A percentile compares a stretch with the other conserved stretches of the same genome.
Conservation (phyloP, 2,797 vertebrate species). For the Columba guinea region DNA sequence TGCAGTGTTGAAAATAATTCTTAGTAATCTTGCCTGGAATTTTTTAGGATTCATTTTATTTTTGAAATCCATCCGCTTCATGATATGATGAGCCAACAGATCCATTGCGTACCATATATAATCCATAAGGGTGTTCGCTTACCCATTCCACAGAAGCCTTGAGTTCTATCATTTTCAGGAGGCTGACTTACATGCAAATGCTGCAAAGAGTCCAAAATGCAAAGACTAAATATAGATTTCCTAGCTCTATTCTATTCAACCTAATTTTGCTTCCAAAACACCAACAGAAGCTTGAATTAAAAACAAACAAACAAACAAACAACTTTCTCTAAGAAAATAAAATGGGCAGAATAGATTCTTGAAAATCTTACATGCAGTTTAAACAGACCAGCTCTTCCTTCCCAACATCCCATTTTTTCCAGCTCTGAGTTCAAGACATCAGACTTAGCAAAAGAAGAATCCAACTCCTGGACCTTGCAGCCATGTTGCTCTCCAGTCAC, state of each 20-base stretch:
- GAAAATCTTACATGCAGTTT: not conserved
- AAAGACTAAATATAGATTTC: not conserved
- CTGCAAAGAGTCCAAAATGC: not conserved
- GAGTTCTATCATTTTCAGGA: not conserved
- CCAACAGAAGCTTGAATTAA: not conserved
- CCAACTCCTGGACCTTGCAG: not conserved
- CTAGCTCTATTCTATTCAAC: not conserved
- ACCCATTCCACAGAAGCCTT: not conserved
- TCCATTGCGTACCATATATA: not conserved
- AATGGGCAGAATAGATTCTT: not conserved
- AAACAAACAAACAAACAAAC: no score
- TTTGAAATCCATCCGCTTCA: not conserved
- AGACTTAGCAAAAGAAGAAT: not conserved
- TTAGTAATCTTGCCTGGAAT: not conserved
- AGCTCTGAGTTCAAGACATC: not conserved
- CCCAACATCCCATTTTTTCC: rapidly evolving
- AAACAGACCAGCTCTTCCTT: not conserved
- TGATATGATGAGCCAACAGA: not conserved
- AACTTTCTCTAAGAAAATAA: not conserved
- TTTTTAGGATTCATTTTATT: not conserved
- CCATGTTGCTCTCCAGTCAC: not conserved
- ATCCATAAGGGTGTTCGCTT: not conserved
- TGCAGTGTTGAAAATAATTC: not conserved
- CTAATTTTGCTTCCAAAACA: not conserved
- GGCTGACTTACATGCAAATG: not conserved